These are phyloP conservation scores for Tridacna crocea DNA, from an alignment of 2,888 invertebrate genomes.

Conservation along the genomic window DNA sequence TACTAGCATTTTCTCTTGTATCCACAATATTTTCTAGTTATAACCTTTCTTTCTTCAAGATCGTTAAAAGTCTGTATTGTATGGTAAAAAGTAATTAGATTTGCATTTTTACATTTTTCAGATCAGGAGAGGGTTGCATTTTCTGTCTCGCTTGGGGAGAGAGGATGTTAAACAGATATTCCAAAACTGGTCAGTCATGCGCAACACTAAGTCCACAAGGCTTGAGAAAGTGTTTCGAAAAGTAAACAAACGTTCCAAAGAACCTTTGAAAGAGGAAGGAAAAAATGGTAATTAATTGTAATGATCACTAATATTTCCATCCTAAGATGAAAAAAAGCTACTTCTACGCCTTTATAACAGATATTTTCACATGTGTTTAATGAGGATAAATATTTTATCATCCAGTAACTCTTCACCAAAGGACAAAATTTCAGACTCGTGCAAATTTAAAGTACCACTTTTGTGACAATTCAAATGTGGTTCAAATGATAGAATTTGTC, in stretches of 20 bases:
- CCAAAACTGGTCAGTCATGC: constrained; percentile 4
- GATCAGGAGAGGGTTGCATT: constrained; percentile 2
- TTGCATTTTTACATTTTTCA: not conserved
- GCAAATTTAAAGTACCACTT: too few species aligned
- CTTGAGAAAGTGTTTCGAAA: constrained; percentile 4
- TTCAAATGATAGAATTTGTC: too few species aligned
- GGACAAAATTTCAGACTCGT: too few species aligned
- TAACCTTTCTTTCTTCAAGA: too few species aligned
- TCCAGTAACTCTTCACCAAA: too few species aligned
- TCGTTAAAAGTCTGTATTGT: too few species aligned
- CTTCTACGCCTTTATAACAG: not conserved
- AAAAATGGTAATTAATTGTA: constrained; percentile 5
- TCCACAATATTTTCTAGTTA: too few species aligned
- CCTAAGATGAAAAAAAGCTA: not conserved
- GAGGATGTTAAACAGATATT: constrained; percentile 2
- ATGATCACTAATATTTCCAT: too few species aligned
- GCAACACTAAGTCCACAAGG: not conserved
- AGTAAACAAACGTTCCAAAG: constrained; percentile 20
- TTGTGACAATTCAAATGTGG: too few species aligned
- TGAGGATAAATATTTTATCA: too few species aligned
- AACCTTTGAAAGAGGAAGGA: constrained; percentile 6
- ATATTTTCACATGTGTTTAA: not conserved
- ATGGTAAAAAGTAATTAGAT: too few species aligned
- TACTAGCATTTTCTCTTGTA: too few species aligned
- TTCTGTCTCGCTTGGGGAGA: constrained; percentile 13